Evolutionary conservation across 2,888 invertebrate species (phyloP), one percentile per base, ranked within the genome.

Genomic region (Zhuqinia jingwanae): DNA sequence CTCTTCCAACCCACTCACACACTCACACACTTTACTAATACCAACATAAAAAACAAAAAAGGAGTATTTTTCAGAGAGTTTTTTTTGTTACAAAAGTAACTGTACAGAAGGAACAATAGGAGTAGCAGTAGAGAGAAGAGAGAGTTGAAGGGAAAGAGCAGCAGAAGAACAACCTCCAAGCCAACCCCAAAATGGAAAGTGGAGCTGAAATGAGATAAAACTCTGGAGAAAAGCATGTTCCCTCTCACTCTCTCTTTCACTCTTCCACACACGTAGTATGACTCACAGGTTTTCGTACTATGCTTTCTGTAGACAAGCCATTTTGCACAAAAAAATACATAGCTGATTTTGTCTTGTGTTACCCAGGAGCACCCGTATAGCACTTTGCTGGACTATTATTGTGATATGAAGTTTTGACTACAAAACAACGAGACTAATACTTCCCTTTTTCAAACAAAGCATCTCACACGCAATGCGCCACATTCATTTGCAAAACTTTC

Each of bases 141-240:
- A n/a, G n/a, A 50, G 15, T 17, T 25, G 6, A 17, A 42, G 8
- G 20, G 22, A 45, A 13, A 45, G 65, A 68, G 25, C 17, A 68
- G 42, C n/a, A 45, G 20, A 22, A 68, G 45, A 15, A 45, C 22
- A 22, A 20, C 15, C n/a, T n/a, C n/a, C 27, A 2, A 53, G 76
- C 47, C 76, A 76, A 83, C 83, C 83, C 83, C 70, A 58, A 65
- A 82, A 36, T 65, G 53, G 50, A 36, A 65, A 65, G 63, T 65
- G 50, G 30, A 30, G 27, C 60, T 60, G 30, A 58, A 70, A 25
- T n/a, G 17, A 70, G 70, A 60, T 81, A 47, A 60, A 82, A 63
- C 82, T 75, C 70, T 30, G 60, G 73, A 75, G 82, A 82, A 82
- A 82, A 73, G 45, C 42, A 13, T n/a, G 8, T 17, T 63, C 63